Conservation (phyloP, 2,113 vertebrate species). For the Salvelinus sp. region DNA sequence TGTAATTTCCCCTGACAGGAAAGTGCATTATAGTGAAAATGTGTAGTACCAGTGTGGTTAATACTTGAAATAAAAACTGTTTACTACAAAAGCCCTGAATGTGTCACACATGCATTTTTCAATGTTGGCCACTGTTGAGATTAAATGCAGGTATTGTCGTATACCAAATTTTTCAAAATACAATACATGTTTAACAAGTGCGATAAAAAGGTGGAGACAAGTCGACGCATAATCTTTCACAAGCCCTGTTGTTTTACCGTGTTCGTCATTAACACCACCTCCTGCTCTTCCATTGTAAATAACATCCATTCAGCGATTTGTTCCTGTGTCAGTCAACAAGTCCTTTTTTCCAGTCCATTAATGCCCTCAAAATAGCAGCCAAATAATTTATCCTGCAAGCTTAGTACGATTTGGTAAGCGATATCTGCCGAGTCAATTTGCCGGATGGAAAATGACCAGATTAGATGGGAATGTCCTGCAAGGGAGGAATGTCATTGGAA, state of each 20-base stretch:
- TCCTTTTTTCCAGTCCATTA: constrained; percentile 46
- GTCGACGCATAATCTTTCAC: no score
- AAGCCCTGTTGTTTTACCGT: constrained; percentile 42
- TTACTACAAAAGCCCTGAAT: neutral
- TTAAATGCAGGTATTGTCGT: no score
- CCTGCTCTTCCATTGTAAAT: constrained; percentile 49
- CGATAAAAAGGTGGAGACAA: no score
- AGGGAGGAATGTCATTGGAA: constrained; percentile 60
- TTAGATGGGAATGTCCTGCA: constrained; percentile 59
- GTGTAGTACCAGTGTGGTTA: neutral
- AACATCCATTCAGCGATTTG: constrained; percentile 50
- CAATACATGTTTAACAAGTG: no score
- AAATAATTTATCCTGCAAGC: constrained; percentile 47
- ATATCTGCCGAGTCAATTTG: constrained; percentile 58
- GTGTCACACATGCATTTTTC: no score
- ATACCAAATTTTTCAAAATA: no score
- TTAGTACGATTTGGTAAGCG: constrained; percentile 48
- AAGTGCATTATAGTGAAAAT: neutral
- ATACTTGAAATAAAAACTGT: neutral
- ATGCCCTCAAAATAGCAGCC: constrained; percentile 36
- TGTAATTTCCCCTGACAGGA: constrained; percentile 2
- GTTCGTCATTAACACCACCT: constrained; percentile 54
- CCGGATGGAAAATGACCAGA: constrained; percentile 57
- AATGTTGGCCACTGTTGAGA: no score
- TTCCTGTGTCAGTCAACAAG: constrained; percentile 41